Conservation (phyloP, 1,140 invertebrate genomes). For the Drosophila varians region DNA sequence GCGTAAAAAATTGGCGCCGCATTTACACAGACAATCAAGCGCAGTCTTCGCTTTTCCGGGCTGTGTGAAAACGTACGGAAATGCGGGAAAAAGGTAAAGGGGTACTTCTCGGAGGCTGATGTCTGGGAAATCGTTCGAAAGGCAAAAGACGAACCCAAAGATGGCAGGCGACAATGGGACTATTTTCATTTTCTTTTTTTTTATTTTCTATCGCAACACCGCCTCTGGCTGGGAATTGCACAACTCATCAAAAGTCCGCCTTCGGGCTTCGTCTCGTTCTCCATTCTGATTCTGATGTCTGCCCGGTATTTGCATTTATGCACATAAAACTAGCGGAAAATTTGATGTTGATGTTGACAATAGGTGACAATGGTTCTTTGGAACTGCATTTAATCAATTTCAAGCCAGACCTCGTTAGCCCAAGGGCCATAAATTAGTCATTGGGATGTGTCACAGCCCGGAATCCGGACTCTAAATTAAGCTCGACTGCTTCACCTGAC, state of each 20-base stretch:
- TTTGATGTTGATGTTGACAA: conserved; percentile 66
- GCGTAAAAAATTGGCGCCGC: conserved; percentile 78
- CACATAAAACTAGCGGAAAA: conserved; percentile 78
- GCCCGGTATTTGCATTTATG: conserved; percentile 72
- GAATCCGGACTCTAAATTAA: conserved; percentile 39
- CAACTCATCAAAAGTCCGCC: conserved; percentile 76
- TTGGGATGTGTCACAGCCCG: conserved; percentile 45
- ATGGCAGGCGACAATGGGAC: conserved; percentile 64
- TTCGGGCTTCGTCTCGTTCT: conserved; percentile 1
- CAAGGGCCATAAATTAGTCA: conserved; percentile 51
- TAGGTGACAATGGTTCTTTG: conserved; percentile 71
- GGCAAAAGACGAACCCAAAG: conserved; percentile 46
- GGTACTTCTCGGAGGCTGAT: background rate
- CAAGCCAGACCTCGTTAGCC: conserved; percentile 15
- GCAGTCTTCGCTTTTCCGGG: conserved; percentile 38
- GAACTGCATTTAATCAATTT: conserved; percentile 36
- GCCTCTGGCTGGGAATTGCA: conserved; percentile 54
- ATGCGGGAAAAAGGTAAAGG: conserved; percentile 2
- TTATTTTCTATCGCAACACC: conserved; percentile 14
- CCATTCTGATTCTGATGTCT: background rate
- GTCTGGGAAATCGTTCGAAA: conserved; percentile 57
- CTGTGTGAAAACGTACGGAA: conserved; percentile 1
- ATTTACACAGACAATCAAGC: conserved; percentile 71
- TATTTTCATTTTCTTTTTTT: conserved; percentile 30
- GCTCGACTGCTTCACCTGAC: conserved; percentile 3